Percentiles rank a stretch among this genome's conserved stretches.
Conservation (phyloP, 2,797 vertebrate species). For the Erethizon dorsatum region DNA sequence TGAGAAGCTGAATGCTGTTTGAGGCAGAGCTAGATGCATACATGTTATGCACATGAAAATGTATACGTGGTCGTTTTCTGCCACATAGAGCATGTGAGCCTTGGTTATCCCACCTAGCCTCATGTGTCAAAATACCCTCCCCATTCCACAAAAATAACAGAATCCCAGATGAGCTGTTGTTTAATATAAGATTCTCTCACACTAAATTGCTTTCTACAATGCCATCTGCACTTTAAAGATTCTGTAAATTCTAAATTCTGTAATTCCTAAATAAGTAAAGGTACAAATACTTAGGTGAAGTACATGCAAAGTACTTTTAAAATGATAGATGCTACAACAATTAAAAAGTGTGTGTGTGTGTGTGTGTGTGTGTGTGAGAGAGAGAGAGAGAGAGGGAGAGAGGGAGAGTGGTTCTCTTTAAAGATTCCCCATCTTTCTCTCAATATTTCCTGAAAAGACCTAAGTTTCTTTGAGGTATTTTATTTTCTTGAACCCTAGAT, state of each 20-base stretch:
- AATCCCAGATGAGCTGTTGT: background rate
- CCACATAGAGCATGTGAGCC: accelerated
- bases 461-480: background rate
- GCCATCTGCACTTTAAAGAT: background rate
- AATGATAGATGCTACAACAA: background rate
- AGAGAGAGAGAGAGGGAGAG: too few relatives aligned
- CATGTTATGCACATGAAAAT: background rate
- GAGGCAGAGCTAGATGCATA: background rate
- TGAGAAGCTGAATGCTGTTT: background rate
- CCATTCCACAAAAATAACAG: background rate
- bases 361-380: background rate
- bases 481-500: background rate
- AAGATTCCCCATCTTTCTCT: background rate
- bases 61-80: background rate
- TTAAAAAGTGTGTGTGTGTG: background rate
- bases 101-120: background rate
- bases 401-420: background rate
- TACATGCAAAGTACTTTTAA: background rate
- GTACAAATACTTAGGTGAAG: background rate
- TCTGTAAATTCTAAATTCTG: background rate
- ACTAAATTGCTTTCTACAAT: background rate
- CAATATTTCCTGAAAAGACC: background rate
- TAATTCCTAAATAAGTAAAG: background rate
- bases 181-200: background rate
- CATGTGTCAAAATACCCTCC: too few relatives aligned